Evolutionary conservation across 2,888 invertebrate species (phyloP), one percentile per base, ranked within the genome.

Genomic region (Galeopsomyia nigrocyanea): DNA sequence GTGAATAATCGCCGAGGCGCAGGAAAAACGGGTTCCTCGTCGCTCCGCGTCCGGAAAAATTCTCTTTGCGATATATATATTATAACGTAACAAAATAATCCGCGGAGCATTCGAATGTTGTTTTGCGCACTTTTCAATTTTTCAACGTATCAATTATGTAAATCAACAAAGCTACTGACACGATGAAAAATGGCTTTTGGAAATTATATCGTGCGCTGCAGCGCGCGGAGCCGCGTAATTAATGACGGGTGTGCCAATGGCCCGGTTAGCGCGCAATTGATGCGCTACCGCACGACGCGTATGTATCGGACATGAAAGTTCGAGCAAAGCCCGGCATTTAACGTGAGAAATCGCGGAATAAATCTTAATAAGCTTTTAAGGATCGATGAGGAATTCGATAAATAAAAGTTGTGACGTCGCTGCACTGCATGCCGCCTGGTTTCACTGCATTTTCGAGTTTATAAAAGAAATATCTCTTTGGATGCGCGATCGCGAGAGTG

Each of bases 291-390:
- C 39, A 1, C 39, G 13, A 7, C 7, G 31, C 7, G 31, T 31
- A 7, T 10, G 39, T 39, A 13, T 39, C 26, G 39, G 1, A 7
- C 39, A 39, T 3, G 7, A 10, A 39, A 39, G 10, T 10, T 39
- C 13, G 7, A 10, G 13, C 39, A 1, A 39, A 10, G 13, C 39
- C 39, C 39, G 26, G 26, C 26, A 26, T 26, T 26, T 7, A 65
- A 56, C 47, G 55, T 17, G 50, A 19, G 56, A 58, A 69, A 74
- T 74, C 73, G 62, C 26, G 51, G 46, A 53, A 62, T 70, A 63
- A 74, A 74, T 71, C 74, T 74, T 71, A 71, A 74, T 68, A 71
- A 68, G 74, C 50, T 70, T 71, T 74, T 74, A 71, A 71, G 64
- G 68, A 50, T n/a, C 58, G 26, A 26, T 51, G 60, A 69, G 39